Percentiles rank a stretch among this genome's conserved stretches.
Conservation (phyloP, 2,797 vertebrate species). For the Anabacerthia variegaticeps region DNA sequence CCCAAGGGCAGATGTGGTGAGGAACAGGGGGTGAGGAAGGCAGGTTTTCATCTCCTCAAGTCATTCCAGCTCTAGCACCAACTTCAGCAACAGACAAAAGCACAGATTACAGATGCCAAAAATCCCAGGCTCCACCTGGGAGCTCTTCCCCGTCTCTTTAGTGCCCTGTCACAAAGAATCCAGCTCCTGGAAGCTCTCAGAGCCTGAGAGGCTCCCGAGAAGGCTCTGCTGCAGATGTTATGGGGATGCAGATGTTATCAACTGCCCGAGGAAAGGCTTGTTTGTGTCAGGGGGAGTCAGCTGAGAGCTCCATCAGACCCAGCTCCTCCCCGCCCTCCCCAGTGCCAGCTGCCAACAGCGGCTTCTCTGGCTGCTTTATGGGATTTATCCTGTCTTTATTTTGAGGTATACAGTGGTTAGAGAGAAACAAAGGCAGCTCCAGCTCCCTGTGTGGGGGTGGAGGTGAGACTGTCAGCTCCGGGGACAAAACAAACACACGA, state of each 20-base stretch:
- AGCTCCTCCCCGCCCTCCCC: background rate
- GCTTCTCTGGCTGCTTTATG: background rate
- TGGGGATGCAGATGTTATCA: background rate
- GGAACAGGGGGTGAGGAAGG: background rate
- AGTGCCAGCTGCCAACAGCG: background rate
- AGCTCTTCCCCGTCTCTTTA: background rate
- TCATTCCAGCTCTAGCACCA: background rate
- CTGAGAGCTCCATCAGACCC: background rate
- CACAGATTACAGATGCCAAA: background rate
- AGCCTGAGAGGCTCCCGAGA: background rate
- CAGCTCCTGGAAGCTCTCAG: background rate
- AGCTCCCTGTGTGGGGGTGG: background rate
- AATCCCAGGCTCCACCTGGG: background rate
- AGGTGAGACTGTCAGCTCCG: background rate
- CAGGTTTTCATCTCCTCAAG: background rate
- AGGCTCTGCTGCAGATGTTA: background rate
- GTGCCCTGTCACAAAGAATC: background rate
- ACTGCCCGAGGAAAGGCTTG: background rate
- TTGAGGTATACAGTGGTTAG: background rate
- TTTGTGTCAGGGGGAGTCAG: conserved; percentile 29
- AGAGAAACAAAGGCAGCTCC: conserved; percentile 12
- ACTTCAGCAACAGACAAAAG: background rate
- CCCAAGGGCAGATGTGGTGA: background rate
- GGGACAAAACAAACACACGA: background rate
- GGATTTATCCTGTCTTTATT: background rate